phyloP scores from a whole-genome alignment of 2,888 invertebrate species.

The Caenorhabditis sp. region DNA sequence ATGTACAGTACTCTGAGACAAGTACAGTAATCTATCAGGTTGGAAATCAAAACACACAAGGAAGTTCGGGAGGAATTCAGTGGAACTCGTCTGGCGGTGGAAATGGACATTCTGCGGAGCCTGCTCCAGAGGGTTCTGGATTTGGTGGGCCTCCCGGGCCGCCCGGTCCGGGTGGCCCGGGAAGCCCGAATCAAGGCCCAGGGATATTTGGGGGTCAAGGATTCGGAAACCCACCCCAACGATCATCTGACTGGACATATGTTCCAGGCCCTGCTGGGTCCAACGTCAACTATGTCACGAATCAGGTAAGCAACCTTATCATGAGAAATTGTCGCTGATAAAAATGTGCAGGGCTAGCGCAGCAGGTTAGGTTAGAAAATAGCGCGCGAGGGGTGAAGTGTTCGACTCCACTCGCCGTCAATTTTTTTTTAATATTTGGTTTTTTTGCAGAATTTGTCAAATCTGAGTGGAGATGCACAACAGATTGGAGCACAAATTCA shows the following conservation, averaged over 20 bases:
- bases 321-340: no score
- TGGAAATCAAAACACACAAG: constrained; percentile 1
- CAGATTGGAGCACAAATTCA: constrained; percentile 34
- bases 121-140: background rate
- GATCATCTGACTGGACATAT: background rate
- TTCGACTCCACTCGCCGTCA: constrained; percentile 1
- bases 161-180: no score
- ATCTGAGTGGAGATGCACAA: constrained; percentile 20
- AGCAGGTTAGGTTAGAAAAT: no score
- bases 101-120: background rate
- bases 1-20: no score
- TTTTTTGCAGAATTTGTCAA: constrained; percentile 6
- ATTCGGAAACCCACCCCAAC: no score
- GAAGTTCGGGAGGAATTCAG: background rate
- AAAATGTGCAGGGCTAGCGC: no score
- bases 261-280: background rate
- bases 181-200: no score
- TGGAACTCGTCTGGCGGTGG: constrained; percentile 5
- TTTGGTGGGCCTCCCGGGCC: background rate
- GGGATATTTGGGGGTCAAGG: no score
- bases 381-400: no score
- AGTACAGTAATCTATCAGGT: no score
- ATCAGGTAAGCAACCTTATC: background rate
- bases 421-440: background rate
- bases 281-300: background rate